Base-by-base conservation (phyloP, 2,888 invertebrate species). In the Hydriomena furcata region DNA sequence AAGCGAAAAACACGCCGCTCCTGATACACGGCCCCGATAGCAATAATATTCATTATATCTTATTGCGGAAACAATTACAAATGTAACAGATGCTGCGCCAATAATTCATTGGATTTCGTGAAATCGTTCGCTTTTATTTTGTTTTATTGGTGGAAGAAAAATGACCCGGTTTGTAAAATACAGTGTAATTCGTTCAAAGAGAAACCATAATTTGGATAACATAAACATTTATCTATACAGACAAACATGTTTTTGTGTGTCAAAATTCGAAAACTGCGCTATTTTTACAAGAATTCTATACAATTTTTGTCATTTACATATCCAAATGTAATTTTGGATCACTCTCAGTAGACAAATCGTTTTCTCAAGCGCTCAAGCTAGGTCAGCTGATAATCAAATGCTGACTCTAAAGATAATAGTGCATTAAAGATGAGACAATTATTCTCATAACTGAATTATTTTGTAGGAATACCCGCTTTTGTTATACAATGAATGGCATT, bases 31-130 rank as follows among this genome's bases (percentile, higher is more conserved):
- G 38, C 35, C 31, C 28, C 45, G 31, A 45, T 40, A 25, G 37
- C 34, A 47, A 48, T 52, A 43, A 52, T 65, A 69, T 71, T 65
- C 62, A 64, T 65, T 70, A 63, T 66, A 52, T 52, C 52, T 68
- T 61, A 67, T 69, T 67, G 63, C 63, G 65, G 68, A 74, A 67
- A 71, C 73, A 74, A 73, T 73, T 74, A 71, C 68, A 55, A 50
- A 45, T 52, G 52, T 52, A 56, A 49, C 55, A 56, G 52, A 56
- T 50, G 52, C 42, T 24, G 31, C 40, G 35, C 51, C 55, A 51
- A 51, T 44, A 51, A 55, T 55, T 48, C 51, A 55, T 44, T 43
- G 51, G 55, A 47, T 44, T 43, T 44, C 47, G 47, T 38, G 47
- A 52, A 47, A 32, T 31, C 35, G 43, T n/a, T 38, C 37, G 30